phyloP scores from a whole-genome alignment of 2,888 invertebrate genomes.

The Orgyia antiqua region DNA sequence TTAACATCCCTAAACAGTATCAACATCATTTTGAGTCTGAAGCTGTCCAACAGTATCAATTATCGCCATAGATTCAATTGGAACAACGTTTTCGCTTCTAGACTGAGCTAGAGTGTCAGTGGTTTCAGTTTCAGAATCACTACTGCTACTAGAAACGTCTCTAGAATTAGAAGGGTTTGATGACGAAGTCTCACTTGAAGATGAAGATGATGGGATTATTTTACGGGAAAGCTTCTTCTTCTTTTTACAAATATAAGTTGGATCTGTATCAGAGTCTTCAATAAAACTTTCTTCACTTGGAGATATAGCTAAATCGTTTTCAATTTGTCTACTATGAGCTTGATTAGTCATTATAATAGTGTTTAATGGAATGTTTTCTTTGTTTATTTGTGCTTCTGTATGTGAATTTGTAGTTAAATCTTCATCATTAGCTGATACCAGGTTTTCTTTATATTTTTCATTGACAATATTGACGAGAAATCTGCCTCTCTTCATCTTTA shows the following conservation, averaged over 20 bases:
- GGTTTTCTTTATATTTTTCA: not conserved
- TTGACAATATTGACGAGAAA: not conserved
- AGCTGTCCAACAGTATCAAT: not conserved
- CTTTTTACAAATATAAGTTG: conserved; percentile 2
- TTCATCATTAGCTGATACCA: not conserved
- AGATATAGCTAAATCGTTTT: conserved; percentile 1
- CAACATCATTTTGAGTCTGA: not conserved
- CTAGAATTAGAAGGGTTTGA: not conserved
- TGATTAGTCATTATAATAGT: not conserved
- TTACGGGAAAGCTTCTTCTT: not conserved
- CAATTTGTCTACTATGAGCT: conserved; percentile 3
- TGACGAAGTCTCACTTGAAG: conserved; percentile 1
- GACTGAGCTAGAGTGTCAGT: not conserved
- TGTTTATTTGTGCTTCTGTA: not conserved
- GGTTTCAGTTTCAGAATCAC: conserved; percentile 2
- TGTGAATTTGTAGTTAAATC: not conserved
- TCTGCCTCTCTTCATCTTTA: not conserved
- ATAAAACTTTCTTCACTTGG: conserved; percentile 4
- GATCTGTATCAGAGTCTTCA: conserved; percentile 5
- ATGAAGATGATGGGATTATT: not conserved
- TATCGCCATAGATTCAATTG: not conserved
- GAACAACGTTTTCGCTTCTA: not conserved
- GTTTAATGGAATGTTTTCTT: not conserved
- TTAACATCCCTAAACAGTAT: not conserved
- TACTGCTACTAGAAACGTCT: conserved; percentile 1